Conservation (phyloP, 2,113 vertebrate species). For the Crocuta crocuta region DNA sequence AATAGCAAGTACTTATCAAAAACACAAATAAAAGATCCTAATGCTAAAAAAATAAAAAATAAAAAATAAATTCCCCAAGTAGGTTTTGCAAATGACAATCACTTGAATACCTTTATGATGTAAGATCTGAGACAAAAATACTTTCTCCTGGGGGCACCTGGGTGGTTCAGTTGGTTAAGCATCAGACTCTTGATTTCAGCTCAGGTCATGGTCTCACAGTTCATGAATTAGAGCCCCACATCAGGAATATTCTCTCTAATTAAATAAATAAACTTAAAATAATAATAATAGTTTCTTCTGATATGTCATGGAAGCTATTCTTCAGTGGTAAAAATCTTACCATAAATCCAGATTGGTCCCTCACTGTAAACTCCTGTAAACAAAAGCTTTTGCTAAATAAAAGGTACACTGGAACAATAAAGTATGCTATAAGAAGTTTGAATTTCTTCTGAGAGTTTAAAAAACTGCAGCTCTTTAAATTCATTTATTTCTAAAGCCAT, state of each 20-base stretch:
- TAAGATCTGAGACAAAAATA: conserved; percentile 15
- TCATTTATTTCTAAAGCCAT: conserved; percentile 82
- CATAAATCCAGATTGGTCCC: background rate
- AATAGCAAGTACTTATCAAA: background rate
- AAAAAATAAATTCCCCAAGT: background rate
- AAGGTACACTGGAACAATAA: conserved; percentile 70
- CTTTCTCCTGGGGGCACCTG: background rate
- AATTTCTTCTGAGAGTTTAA: conserved; percentile 75
- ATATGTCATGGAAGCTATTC: conserved; percentile 10
- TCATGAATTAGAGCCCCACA: too few species aligned
- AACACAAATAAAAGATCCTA: conserved; percentile 18
- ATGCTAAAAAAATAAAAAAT: background rate
- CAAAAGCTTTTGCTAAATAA: conserved; percentile 74
- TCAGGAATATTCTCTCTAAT: too few species aligned
- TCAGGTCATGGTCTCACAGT: too few species aligned
- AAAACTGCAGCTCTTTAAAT: conserved; percentile 70
- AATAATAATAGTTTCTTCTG: background rate
- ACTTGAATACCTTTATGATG: conserved; percentile 24
- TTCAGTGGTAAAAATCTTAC: conserved; percentile 8
- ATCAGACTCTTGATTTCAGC: too few species aligned
- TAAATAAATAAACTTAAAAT: too few species aligned
- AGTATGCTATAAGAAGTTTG: conserved; percentile 55
- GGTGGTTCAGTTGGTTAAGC: too few species aligned
- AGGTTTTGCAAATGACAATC: conserved; percentile 23
- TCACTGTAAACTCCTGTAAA: background rate